A percentile compares a stretch with the other conserved stretches of the same genome.
Evolutionary conservation across 2,888 invertebrate species (phyloP).

Genomic region (Diabrotica balteata): DNA sequence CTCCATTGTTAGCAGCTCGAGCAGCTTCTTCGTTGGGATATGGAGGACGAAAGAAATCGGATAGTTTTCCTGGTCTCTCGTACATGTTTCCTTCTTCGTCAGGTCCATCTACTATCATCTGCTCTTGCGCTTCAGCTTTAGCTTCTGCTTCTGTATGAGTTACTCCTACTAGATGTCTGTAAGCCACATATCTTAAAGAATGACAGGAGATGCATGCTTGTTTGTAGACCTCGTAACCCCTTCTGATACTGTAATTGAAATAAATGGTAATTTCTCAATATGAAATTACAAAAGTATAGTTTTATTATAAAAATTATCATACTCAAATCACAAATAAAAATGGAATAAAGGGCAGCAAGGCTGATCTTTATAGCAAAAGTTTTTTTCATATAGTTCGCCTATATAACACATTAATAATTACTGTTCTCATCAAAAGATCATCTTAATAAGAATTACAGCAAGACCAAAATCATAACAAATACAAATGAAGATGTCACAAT

Average conservation of each 20-base stretch:
- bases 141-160: constrained; percentile 95
- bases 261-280: background rate
- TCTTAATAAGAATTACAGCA: too few species aligned
- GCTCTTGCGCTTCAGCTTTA: constrained; percentile 93
- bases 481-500: too few species aligned
- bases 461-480: too few species aligned
- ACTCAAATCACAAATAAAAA: too few species aligned
- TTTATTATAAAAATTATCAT: too few species aligned
- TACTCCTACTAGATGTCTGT: constrained; percentile 89
- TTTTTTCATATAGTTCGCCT: too few species aligned
- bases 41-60: constrained; percentile 90
- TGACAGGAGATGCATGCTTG: constrained; percentile 99
- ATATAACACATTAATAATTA: too few species aligned
- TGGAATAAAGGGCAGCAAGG: too few species aligned
- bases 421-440: too few species aligned
- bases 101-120: constrained; percentile 81
- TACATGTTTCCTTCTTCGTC: constrained; percentile 89
- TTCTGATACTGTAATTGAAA: constrained; percentile 70
- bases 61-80: constrained; percentile 92
- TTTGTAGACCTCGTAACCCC: constrained; percentile 97
- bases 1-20: constrained; percentile 94
- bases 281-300: too few species aligned
- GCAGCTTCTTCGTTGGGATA: constrained; percentile 98
- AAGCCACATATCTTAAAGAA: constrained; percentile 90
- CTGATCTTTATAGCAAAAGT: too few species aligned